Evolutionary conservation across 2,888 invertebrate genomes (phyloP).

Genomic region (Plagodis pulveraria): DNA sequence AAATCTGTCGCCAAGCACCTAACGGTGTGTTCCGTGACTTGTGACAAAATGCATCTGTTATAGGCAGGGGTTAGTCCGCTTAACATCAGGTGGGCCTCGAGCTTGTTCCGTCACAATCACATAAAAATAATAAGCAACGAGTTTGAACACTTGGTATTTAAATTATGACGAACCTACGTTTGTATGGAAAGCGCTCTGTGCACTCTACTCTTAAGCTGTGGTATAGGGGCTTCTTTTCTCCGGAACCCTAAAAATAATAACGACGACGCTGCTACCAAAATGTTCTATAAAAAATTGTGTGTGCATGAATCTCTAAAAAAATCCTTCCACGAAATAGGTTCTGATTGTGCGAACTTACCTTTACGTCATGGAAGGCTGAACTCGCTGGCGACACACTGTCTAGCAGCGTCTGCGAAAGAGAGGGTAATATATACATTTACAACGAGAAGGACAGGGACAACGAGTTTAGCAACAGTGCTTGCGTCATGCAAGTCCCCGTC

Average conservation of each 20-base stretch:
- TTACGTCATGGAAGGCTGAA: slow-evolving; percentile 38
- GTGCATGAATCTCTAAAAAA: slow-evolving; percentile 16
- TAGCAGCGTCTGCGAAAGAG: slow-evolving; percentile 41
- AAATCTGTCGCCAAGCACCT: too few relatives aligned
- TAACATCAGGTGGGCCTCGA: too few relatives aligned
- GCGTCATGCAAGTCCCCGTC: slow-evolving; percentile 13
- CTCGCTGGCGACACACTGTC: slow-evolving; percentile 53
- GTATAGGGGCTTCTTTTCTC: too few relatives aligned
- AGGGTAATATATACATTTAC: slow-evolving; percentile 18
- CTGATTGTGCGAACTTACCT: slow-evolving; percentile 27
- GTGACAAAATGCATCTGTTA: too few relatives aligned
- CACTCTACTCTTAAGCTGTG: too few relatives aligned
- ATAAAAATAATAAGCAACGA: too few relatives aligned
- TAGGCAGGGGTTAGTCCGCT: too few relatives aligned
- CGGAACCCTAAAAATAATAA: background rate
- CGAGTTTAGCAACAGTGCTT: slow-evolving; percentile 30
- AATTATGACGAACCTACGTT: too few relatives aligned
- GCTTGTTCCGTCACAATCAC: too few relatives aligned
- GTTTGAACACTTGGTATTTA: too few relatives aligned
- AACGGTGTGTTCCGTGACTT: too few relatives aligned
- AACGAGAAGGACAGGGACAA: slow-evolving; percentile 22
- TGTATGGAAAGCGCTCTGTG: too few relatives aligned
- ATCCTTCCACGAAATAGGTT: slow-evolving; percentile 17
- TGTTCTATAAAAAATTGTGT: slow-evolving; percentile 4
- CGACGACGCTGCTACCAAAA: background rate